phyloP scores from a whole-genome alignment of 2,888 invertebrate species.

The Tachina grossa region DNA sequence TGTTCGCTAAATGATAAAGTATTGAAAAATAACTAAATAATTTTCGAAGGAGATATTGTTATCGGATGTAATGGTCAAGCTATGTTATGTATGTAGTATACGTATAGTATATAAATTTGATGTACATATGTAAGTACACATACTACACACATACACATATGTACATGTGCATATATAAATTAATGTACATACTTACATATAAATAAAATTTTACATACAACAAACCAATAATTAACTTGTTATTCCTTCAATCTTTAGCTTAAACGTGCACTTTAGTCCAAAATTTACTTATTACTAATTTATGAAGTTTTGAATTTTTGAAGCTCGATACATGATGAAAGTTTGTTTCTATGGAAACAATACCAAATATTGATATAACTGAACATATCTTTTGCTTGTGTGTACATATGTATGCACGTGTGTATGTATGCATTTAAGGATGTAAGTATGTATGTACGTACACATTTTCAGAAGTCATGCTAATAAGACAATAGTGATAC shows the following conservation, averaged over 20 bases:
- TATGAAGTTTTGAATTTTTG: not conserved
- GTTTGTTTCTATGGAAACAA: constrained; percentile 24
- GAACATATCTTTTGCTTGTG: constrained; percentile 15
- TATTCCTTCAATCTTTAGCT: not conserved
- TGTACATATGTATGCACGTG: not conserved
- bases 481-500: constrained; percentile 3
- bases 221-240: not conserved
- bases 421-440: not conserved
- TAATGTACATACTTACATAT: not conserved
- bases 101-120: not conserved
- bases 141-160: too few relatives aligned
- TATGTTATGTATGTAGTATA: too few relatives aligned
- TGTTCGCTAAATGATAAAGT: too few relatives aligned
- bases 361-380: constrained; percentile 51
- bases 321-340: constrained; percentile 5
- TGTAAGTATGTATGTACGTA: not conserved
- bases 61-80: too few relatives aligned
- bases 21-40: too few relatives aligned
- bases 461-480: constrained; percentile 37
- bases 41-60: too few relatives aligned
- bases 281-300: constrained; percentile 49
- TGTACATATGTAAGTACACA: not conserved
- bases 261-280: constrained; percentile 20
- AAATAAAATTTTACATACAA: constrained; percentile 37
- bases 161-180: too few relatives aligned